phyloP scores from a whole-genome alignment of 2,113 vertebrate genomes.

The Nipponia nippon region DNA sequence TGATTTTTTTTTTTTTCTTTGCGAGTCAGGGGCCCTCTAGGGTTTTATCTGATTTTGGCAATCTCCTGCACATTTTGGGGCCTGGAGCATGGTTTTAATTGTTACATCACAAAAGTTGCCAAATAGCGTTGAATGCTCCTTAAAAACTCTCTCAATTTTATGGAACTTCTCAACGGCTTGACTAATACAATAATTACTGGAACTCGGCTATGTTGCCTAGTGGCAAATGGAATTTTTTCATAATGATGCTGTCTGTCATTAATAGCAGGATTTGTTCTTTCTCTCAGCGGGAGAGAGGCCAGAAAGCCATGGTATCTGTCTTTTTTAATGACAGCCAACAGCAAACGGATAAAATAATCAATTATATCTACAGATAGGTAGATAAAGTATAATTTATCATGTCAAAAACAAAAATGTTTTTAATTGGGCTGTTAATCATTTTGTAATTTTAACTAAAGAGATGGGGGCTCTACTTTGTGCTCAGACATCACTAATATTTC shows the following conservation, averaged over 20 bases:
- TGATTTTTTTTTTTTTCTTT: constrained; percentile 35
- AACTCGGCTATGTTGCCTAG: constrained; percentile 57
- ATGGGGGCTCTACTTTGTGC: constrained; percentile 2
- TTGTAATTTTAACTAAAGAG: constrained; percentile 60
- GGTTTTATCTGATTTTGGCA: constrained; percentile 70
- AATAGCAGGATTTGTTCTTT: constrained; percentile 68
- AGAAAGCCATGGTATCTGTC: constrained; percentile 47
- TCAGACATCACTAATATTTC: constrained; percentile 47
- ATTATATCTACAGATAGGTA: constrained; percentile 59
- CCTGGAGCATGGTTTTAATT: constrained; percentile 72
- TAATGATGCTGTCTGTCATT: constrained; percentile 69
- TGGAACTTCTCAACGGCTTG: constrained; percentile 68
- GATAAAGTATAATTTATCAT: constrained; percentile 58
- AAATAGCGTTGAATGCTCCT: constrained; percentile 64
- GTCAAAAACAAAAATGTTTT: constrained; percentile 60
- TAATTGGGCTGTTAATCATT: constrained; percentile 68
- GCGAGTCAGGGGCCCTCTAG: constrained; percentile 47
- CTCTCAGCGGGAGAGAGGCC: constrained; percentile 45
- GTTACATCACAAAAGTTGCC: constrained; percentile 71
- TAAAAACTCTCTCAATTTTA: constrained; percentile 60
- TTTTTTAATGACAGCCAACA: constrained; percentile 61
- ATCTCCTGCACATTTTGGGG: constrained; percentile 42
- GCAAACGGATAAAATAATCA: constrained; percentile 59
- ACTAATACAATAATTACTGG: constrained; percentile 71
- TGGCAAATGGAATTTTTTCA: constrained; percentile 67